Evolutionary conservation across 2,888 invertebrate genomes (phyloP).

Genomic region (Cataglyphis livida): DNA sequence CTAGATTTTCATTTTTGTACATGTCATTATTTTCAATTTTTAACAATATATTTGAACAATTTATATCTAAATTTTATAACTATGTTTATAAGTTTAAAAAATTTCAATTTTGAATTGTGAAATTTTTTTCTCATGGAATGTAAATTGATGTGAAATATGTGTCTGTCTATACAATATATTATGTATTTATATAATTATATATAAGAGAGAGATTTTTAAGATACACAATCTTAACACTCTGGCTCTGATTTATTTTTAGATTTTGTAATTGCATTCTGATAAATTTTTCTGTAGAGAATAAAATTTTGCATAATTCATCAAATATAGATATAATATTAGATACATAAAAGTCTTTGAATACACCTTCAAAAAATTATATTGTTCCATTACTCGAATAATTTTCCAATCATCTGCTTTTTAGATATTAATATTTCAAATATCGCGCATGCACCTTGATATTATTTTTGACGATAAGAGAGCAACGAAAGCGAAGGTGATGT

Average conservation of each 20-base stretch:
- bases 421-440: background rate
- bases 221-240: background rate
- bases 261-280: background rate
- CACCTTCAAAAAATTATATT: background rate
- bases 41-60: background rate
- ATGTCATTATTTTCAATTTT: background rate
- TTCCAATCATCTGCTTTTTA: background rate
- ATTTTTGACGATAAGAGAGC: constrained; percentile 38
- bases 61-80: background rate
- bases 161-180: background rate
- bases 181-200: background rate
- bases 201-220: background rate
- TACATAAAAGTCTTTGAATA: background rate
- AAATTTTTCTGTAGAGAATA: background rate
- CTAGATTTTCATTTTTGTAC: background rate
- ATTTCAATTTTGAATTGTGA: background rate
- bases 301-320: background rate
- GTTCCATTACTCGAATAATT: background rate
- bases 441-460: background rate
- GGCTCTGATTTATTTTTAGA: background rate
- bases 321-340: background rate
- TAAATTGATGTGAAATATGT: background rate
- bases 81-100: background rate
- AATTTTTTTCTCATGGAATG: background rate
- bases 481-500: constrained; percentile 71